Conservation (phyloP, 2,113 vertebrate species). For the Chascanopsetta lugubris region DNA sequence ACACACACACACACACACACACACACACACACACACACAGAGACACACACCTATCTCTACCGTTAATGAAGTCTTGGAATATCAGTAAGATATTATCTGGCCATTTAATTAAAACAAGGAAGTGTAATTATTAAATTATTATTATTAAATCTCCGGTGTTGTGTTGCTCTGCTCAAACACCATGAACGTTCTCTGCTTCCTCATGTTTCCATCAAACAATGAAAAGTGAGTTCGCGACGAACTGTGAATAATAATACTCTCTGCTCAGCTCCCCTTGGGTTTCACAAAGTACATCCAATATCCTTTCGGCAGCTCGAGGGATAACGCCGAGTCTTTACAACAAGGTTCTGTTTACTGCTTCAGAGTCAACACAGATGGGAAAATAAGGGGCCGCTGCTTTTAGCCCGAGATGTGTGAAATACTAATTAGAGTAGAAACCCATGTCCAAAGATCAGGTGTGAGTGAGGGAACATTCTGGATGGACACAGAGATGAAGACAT, state of each 20-base stretch:
- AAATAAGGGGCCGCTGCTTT: slow-evolving; percentile 11
- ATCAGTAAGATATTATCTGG: background rate
- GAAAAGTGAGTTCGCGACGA: slow-evolving; percentile 29
- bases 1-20: slow-evolving; percentile 13
- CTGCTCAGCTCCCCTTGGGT: slow-evolving; percentile 28
- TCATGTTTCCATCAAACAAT: slow-evolving; percentile 12
- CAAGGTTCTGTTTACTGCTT: background rate
- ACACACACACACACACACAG: slow-evolving; percentile 16
- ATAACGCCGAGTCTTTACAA: slow-evolving; percentile 28
- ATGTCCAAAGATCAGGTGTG: slow-evolving; percentile 34
- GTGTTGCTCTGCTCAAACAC: background rate
- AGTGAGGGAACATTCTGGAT: slow-evolving; percentile 18
- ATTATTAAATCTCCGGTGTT: slow-evolving; percentile 15
- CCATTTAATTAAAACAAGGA: background rate
- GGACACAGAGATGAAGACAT: background rate
- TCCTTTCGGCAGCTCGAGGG: slow-evolving; percentile 6
- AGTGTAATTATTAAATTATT: too few species aligned
- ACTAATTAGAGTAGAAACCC: background rate
- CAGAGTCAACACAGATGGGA: slow-evolving; percentile 6
- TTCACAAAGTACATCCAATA: slow-evolving; percentile 11
- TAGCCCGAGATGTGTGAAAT: slow-evolving; percentile 1
- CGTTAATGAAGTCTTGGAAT: background rate
- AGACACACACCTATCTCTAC: slow-evolving; percentile 6
- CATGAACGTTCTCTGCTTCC: background rate
- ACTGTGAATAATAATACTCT: slow-evolving; percentile 26